These are phyloP conservation scores for Drosophila lacicola DNA, from an alignment of 2,888 invertebrate species.

Conservation along the genomic window DNA sequence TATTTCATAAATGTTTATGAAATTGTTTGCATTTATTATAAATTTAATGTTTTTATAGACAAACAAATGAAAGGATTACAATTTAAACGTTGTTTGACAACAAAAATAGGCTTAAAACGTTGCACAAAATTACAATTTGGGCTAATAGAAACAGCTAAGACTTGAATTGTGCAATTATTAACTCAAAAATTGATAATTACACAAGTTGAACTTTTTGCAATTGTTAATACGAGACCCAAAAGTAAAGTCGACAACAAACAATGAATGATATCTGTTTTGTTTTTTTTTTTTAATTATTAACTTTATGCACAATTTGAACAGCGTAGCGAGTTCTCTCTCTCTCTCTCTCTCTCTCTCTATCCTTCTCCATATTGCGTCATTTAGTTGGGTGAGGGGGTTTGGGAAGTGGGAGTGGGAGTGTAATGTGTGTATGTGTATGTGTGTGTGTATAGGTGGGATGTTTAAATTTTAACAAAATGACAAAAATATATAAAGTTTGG, in stretches of 20 bases:
- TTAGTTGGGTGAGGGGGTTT: constrained; percentile 8
- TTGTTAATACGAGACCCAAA: constrained; percentile 7
- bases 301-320: constrained; percentile 45
- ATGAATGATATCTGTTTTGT: constrained; percentile 17
- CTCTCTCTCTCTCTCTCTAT: constrained; percentile 71
- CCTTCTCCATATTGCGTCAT: constrained; percentile 82
- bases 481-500: constrained; percentile 17
- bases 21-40: constrained; percentile 52
- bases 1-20: constrained; percentile 33
- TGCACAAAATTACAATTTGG: constrained; percentile 17
- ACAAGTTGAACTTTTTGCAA: background rate
- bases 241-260: constrained; percentile 34
- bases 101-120: constrained; percentile 47
- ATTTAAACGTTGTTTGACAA: constrained; percentile 68
- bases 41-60: constrained; percentile 42
- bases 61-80: constrained; percentile 55
- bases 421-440: constrained; percentile 30
- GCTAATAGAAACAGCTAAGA: background rate
- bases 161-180: background rate
- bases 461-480: constrained; percentile 23
- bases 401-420: constrained; percentile 4
- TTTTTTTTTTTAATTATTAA: constrained; percentile 13
- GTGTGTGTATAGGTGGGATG: constrained; percentile 32
- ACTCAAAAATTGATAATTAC: constrained; percentile 3
- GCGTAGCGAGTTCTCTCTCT: constrained; percentile 27